phyloP scores from a whole-genome alignment of 2,113 vertebrate genomes.

The Progne subis region DNA sequence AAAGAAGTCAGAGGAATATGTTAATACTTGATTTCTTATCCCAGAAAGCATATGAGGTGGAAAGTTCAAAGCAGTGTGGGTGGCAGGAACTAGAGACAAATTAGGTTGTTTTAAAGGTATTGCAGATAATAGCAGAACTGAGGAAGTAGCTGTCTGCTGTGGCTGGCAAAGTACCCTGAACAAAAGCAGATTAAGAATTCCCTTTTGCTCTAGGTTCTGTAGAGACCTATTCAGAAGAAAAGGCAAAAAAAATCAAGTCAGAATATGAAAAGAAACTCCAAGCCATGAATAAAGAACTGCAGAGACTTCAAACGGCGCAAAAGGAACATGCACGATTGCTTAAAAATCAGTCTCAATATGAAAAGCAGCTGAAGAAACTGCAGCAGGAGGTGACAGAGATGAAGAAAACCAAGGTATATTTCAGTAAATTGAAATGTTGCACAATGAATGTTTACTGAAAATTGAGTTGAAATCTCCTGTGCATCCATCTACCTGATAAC shows the following conservation, averaged over 20 bases:
- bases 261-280: constrained; percentile 96
- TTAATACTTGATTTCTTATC: background rate
- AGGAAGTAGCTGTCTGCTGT: background rate
- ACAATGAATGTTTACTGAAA: background rate
- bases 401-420: constrained; percentile 96
- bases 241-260: constrained; percentile 90
- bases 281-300: constrained; percentile 96
- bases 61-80: background rate
- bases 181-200: background rate
- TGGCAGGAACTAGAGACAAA: background rate
- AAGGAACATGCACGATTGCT: constrained; percentile 94
- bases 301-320: constrained; percentile 93
- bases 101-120: background rate
- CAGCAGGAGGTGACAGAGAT: constrained; percentile 95
- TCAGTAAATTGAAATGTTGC: background rate
- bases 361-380: constrained; percentile 94
- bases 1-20: background rate
- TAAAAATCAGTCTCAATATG: constrained; percentile 96
- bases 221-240: constrained; percentile 93
- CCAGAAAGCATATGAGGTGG: background rate
- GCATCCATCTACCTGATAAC: background rate
- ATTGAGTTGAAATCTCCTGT: background rate
- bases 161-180: background rate
- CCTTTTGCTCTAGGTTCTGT: constrained; percentile 82
- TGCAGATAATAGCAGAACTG: background rate